Evolutionary conservation across 1,140 invertebrate genomes (phyloP), one percentile per base, ranked within the genome.

Genomic region (Delia radicum): DNA sequence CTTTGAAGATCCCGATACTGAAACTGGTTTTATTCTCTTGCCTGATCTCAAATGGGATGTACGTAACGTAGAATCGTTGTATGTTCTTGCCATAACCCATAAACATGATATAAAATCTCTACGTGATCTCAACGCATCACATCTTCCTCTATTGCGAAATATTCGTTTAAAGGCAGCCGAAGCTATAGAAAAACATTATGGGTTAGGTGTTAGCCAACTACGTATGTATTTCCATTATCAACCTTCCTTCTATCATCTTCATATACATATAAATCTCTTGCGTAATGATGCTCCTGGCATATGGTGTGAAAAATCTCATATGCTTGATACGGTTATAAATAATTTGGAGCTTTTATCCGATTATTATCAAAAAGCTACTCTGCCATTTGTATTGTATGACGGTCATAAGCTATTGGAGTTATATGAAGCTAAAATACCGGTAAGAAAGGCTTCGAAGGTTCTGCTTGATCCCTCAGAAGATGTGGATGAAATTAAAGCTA

Each of bases 11-110:
- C 79, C 87, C 10, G 92, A 97, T 87, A 88, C 91, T 31, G 89
- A 92, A 62, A 91, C 85, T 72, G 97, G 97, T 0, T 99, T 99
- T 87, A 89, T 98, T 26, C 84, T 99, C 3, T 76, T 97, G 2
- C 95, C 96, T 1, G 97, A 99, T 87, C 88, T 98, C 65, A 99
- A 99, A 87, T 99, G 97, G 97, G 93, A 97, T 87, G 92, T 94
- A 26, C 87, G 91, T 63, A 90, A 91, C 62, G 82, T 91, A 4
- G 92, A 94, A 75, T 92, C 92, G 28, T 86, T 99, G 0, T 96
- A 98, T 82, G 85, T 97, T 5, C 87, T 97, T 69, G 96, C 94
- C 2, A 91, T 99, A 75, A 88, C 93, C 2, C 90, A 92, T 79
- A 88, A 91, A 80, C 90, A 88, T 79, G 90, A 89, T 37, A 90